phyloP scores from a whole-genome alignment of 2,113 vertebrate genomes.

The Hippocampus zosterae region DNA sequence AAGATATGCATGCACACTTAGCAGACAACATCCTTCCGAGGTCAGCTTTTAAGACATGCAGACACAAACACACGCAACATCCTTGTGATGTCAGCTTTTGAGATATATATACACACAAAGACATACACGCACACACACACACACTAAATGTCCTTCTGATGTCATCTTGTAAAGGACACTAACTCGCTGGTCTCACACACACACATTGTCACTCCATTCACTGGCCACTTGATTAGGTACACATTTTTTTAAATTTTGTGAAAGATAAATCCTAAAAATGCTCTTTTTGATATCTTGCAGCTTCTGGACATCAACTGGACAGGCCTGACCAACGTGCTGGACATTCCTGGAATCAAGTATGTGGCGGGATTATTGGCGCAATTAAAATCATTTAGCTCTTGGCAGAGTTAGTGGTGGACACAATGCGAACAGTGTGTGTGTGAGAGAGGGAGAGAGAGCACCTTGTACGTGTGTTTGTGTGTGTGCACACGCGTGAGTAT shows the following conservation, averaged over 20 bases:
- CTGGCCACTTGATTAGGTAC: neutral
- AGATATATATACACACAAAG: too few species aligned
- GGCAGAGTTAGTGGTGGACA: neutral
- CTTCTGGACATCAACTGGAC: slow-evolving; percentile 96
- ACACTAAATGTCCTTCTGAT: neutral
- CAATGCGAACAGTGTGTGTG: neutral
- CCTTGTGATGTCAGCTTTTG: too few species aligned
- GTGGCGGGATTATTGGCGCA: slow-evolving; percentile 42
- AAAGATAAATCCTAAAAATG: neutral
- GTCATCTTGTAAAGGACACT: neutral
- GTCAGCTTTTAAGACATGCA: too few species aligned
- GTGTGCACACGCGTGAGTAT: too few species aligned
- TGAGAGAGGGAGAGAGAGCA: too few species aligned
- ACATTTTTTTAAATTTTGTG: neutral
- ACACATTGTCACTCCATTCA: neutral
- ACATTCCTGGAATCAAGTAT: slow-evolving; percentile 95
- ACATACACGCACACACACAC: neutral
- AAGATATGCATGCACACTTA: too few species aligned
- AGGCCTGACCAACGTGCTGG: slow-evolving; percentile 93
- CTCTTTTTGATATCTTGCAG: slow-evolving; percentile 60
- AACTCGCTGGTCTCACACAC: neutral
- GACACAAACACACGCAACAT: too few species aligned
- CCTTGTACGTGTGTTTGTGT: too few species aligned
- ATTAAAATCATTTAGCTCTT: neutral
- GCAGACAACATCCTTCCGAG: too few species aligned